Percentiles rank a stretch among this genome's conserved stretches.
These are phyloP conservation scores for Epiblema foenella DNA, from an alignment of 2,888 invertebrate genomes.

Conservation along the genomic window DNA sequence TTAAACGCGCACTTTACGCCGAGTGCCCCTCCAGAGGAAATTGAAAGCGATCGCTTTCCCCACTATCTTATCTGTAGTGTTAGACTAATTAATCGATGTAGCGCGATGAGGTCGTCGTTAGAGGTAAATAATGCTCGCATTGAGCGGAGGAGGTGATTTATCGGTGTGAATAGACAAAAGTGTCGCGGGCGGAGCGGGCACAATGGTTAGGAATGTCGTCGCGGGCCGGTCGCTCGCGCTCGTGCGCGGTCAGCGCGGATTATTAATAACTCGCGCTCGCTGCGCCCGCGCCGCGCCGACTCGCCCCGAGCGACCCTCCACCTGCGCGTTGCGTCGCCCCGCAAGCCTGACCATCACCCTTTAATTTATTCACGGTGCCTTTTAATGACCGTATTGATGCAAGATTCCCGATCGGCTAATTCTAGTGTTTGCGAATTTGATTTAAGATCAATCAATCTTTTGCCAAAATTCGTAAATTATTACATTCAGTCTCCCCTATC, in stretches of 20 bases:
- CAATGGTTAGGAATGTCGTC: slow-evolving; percentile 83
- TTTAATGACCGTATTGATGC: slow-evolving; percentile 67
- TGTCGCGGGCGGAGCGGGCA: slow-evolving; percentile 80
- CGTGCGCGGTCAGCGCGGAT: slow-evolving; percentile 81
- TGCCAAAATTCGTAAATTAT: slow-evolving; percentile 64
- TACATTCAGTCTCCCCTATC: slow-evolving; percentile 61
- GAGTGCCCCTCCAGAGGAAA: slow-evolving; percentile 84
- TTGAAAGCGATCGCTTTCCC: slow-evolving; percentile 84
- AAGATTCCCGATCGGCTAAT: slow-evolving; percentile 46
- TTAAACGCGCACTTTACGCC: slow-evolving; percentile 84
- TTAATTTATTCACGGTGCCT: slow-evolving; percentile 68
- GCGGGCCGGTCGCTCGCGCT: slow-evolving; percentile 70
- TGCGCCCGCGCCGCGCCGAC: slow-evolving; percentile 48
- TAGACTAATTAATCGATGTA: slow-evolving; percentile 84
- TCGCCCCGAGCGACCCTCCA: slow-evolving; percentile 73
- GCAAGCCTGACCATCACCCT: slow-evolving; percentile 59
- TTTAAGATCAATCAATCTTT: slow-evolving; percentile 63
- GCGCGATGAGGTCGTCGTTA: slow-evolving; percentile 74
- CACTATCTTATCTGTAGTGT: slow-evolving; percentile 83
- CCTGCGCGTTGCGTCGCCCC: slow-evolving; percentile 60
- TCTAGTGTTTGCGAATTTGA: slow-evolving; percentile 56
- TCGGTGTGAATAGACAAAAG: slow-evolving; percentile 83
- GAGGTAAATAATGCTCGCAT: slow-evolving; percentile 79
- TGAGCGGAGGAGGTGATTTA: slow-evolving; percentile 79
- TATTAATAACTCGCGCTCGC: slow-evolving; percentile 75